Percentiles rank a stretch among this genome's conserved stretches.
These are phyloP conservation scores for Standfussiana lucernea DNA, from an alignment of 2,888 invertebrate genomes.

Conservation along the genomic window DNA sequence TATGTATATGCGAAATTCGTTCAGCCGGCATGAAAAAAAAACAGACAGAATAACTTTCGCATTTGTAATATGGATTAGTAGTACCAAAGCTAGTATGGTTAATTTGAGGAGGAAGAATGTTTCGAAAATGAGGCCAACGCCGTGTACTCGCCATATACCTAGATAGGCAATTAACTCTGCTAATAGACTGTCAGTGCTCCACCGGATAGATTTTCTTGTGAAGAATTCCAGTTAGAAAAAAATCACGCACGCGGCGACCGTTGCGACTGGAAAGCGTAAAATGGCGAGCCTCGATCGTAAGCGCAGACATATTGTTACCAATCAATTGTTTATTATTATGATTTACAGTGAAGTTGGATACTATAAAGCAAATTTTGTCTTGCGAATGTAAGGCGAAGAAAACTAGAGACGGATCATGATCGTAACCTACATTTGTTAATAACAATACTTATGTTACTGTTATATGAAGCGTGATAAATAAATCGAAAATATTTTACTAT, in stretches of 20 bases:
- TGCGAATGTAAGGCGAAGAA: constrained; percentile 42
- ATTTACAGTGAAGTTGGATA: constrained; percentile 53
- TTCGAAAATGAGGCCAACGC: constrained; percentile 77
- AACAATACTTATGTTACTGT: constrained; percentile 19
- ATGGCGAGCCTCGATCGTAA: constrained; percentile 65
- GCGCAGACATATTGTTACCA: constrained; percentile 63
- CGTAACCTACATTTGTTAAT: constrained; percentile 42
- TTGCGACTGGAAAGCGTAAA: constrained; percentile 88
- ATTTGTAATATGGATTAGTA: background rate
- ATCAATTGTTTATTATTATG: constrained; percentile 67
- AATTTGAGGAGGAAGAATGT: constrained; percentile 39
- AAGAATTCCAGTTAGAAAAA: constrained; percentile 85
- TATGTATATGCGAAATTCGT: background rate
- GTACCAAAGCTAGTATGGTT: constrained; percentile 13
- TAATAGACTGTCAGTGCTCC: constrained; percentile 78
- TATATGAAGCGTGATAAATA: constrained; percentile 22
- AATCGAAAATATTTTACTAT: constrained; percentile 1
- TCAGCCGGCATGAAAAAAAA: background rate
- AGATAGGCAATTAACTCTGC: constrained; percentile 85
- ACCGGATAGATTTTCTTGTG: constrained; percentile 81
- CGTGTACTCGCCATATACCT: constrained; percentile 78
- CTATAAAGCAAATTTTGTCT: constrained; percentile 39
- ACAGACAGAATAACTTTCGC: background rate
- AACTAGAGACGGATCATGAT: constrained; percentile 28
- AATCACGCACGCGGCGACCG: constrained; percentile 77